Conservation (phyloP, 2,113 vertebrate species). For the Xenus cinereus region DNA sequence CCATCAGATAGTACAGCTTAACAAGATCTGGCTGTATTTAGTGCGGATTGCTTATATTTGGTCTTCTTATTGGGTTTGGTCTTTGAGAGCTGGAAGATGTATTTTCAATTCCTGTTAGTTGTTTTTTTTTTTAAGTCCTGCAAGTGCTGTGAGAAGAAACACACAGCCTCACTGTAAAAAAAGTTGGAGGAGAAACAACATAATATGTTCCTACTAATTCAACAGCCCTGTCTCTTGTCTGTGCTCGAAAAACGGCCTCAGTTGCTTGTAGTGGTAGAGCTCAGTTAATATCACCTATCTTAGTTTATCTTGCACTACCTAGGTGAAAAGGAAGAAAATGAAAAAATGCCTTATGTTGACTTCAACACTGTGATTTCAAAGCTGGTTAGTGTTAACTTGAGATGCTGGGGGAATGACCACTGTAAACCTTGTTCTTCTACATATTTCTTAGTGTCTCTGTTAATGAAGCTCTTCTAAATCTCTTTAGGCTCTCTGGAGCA, state of each 20-base stretch:
- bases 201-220: not conserved
- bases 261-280: not conserved
- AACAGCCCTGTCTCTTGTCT: not conserved
- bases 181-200: not conserved
- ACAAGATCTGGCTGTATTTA: not conserved
- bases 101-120: not conserved
- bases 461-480: not conserved
- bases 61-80: not conserved
- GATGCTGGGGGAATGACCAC: not conserved
- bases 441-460: not conserved
- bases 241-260: not conserved
- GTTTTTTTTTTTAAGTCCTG: not conserved
- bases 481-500: slow-evolving; percentile 80
- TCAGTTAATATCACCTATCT: not conserved
- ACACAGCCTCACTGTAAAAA: not conserved
- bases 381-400: not conserved
- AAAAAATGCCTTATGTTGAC: not conserved
- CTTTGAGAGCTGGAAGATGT: not conserved
- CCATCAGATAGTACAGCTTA: not conserved
- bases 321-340: not conserved
- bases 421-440: not conserved
- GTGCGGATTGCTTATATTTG: not conserved
- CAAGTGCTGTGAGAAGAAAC: not conserved
- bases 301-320: not conserved
- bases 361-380: not conserved